phyloP scores from a whole-genome alignment of 1,140 invertebrate species.

The Aphelinus atriplicis region DNA sequence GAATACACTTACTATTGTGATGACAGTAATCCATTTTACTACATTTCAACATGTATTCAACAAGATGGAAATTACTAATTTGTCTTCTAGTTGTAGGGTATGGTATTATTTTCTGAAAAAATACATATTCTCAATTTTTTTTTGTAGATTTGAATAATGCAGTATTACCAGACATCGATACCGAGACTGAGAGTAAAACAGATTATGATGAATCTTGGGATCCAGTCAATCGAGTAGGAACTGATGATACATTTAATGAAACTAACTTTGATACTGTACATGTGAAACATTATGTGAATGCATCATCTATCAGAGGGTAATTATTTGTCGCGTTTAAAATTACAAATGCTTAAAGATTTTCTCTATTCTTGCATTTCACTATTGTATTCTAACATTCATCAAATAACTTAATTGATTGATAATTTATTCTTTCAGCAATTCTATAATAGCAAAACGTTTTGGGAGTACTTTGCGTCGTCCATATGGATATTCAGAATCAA shows the following conservation, averaged over 20 bases:
- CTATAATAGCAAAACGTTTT: slow-evolving; percentile 3
- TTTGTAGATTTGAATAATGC: background rate
- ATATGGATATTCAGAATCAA: slow-evolving; percentile 43
- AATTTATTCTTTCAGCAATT: slow-evolving; percentile 23
- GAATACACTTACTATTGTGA: too few relatives aligned
- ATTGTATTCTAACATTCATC: too few relatives aligned
- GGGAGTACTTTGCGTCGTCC: slow-evolving; percentile 34
- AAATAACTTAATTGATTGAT: background rate
- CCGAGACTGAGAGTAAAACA: slow-evolving; percentile 8
- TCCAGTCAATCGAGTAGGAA: slow-evolving; percentile 7
- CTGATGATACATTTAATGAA: slow-evolving; percentile 7
- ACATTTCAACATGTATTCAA: too few relatives aligned
- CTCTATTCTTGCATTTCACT: too few relatives aligned
- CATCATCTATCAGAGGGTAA: slow-evolving; percentile 16
- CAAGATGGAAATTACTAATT: too few relatives aligned
- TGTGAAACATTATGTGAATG: slow-evolving; percentile 1
- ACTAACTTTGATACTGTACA: slow-evolving; percentile 8
- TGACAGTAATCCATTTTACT: too few relatives aligned
- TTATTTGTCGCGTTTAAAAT: slow-evolving; percentile 1
- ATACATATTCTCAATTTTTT: background rate
- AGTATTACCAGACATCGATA: background rate
- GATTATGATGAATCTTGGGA: slow-evolving; percentile 46
- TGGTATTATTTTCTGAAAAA: too few relatives aligned
- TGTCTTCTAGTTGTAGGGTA: too few relatives aligned
- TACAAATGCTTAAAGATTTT: too few relatives aligned